Evolutionary conservation across 2,888 invertebrate genomes (phyloP), one percentile per base, ranked within the genome.

Genomic region (Stenoptilia bipunctidactyla): DNA sequence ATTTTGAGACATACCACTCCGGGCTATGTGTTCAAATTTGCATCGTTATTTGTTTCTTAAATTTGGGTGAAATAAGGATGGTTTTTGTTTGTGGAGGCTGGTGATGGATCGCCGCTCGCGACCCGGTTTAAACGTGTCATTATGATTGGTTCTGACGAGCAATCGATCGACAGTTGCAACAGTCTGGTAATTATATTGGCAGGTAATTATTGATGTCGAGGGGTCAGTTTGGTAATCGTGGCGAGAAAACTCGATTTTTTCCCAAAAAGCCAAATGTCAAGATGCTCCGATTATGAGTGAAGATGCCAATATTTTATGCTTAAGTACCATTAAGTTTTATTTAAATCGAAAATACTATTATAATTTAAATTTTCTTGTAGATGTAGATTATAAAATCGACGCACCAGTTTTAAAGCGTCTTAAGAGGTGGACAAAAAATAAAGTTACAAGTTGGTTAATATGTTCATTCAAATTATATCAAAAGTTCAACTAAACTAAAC

Each of bases 81-180:
- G 43, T 44, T 53, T 56, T 58, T 38, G 43, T 15, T 37, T 38
- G 49, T 42, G 50, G 51, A 55, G 52, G 51, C 49, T 43, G 25
- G 40, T 49, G 46, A 42, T 45, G 52, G 51, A 49, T 52, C 30
- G 30, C 4, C 2, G 12, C 12, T 4, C n/a, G 30, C 30, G 61
- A 55, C 64, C 66, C 61, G 62, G 53, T 62, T 61, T 56, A 54
- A 53, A 61, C 61, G 61, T 64, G 66, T 66, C 59, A 62, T 55
- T 50, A 49, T 61, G 64, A 66, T 63, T 61, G 63, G 56, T 56
- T 56, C 52, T 53, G 61, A 30, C 30, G 30, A 30, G 30, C 12
- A 30, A 25, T 30, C 30, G 30, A 30, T 30, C n/a, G 12, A 30
- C n/a, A 12, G 30, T n/a, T 30, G 30, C 30, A n/a, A 12, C 30